Base-by-base conservation (phyloP, 2,888 invertebrate genomes). In the Lasioglossum lativentre region DNA sequence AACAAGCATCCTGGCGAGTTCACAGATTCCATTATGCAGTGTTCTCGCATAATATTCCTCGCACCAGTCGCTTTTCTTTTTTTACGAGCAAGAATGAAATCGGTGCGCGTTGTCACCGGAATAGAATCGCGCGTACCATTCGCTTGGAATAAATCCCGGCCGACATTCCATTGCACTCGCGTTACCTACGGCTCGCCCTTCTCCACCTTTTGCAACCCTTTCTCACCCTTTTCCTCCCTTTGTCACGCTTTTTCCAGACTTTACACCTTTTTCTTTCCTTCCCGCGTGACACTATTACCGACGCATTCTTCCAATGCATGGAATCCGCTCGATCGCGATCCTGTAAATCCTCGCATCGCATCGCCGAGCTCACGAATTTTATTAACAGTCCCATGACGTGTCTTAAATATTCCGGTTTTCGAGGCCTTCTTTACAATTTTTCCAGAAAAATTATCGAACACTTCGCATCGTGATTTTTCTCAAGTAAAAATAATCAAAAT, bases 161-260 rank as follows among this genome's bases (percentile, higher is more conserved):
- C 19, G 66, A 66, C 66, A 66, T 66, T 66, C 66, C 66, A 66
- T 66, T 34, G 34, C 66, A 34, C 34, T 66, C 66, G 34, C 66
- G 19, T 66, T 34, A 34, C 23, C 66, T 34, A 34, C 66, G 30
- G 19, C 66, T 14, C 12, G 14, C 23, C 14, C 66, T 34, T 66
- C 19, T 16, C 2, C 19, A 6, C 34, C 66, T 12, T 63, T 8
- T n/a, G 19, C 59, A 12, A 14, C 59, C 30, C 59, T 63, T 59
- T 4, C 66, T 27, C 12, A 59, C 23, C 59, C 63, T 34, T 66
- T 6, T 5, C 1, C 30, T 10, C 59, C 59, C 59, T 27, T 63
- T 4, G 5, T 4, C 16, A 16, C 14, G 16, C 16, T 23, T 34
- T 14, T 16, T 8, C 19, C 30, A 30, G 16, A 2, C 30, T 66